Base-by-base conservation (phyloP, 2,888 invertebrate species). In the Aspidiotus destructor region DNA sequence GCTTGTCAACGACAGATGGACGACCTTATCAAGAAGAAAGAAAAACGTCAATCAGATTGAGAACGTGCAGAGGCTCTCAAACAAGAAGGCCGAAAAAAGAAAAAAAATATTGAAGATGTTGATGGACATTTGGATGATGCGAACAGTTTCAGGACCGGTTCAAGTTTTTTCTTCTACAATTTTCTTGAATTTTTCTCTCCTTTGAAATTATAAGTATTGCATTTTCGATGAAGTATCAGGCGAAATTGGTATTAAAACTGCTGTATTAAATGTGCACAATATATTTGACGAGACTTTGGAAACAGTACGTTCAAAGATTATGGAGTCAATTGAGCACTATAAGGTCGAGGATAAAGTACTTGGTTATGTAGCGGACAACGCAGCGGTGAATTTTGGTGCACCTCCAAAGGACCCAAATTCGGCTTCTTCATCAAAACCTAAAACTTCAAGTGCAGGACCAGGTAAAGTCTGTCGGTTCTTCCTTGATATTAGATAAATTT, bases 391-490 rank as follows among this genome's bases (percentile, higher is more conserved):
- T 62, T 72, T 72, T 65, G 70, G 70, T n/a, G n/a, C n/a, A n/a
- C n/a, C n/a, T n/a, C n/a, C n/a, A n/a, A n/a, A n/a, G n/a, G n/a
- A n/a, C n/a, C n/a, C n/a, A n/a, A n/a, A n/a, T n/a, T n/a, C n/a
- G n/a, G n/a, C n/a, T n/a, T n/a, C n/a, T n/a, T n/a, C n/a, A n/a
- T n/a, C n/a, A 52, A 64, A 71, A 8, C 62, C 48, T 10, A 16
- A 44, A 40, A 68, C 69, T 8, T 15, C 42, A 52, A 68, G 68
- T 17, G 74, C 74, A 70, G 65, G 73, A 17, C 75, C 71, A 61
- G 65, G 60, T 58, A 72, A 73, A 61, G n/a, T n/a, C n/a, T n/a
- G n/a, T n/a, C n/a, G n/a, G n/a, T n/a, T n/a, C n/a, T n/a, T n/a
- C n/a, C n/a, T n/a, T n/a, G n/a, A n/a, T n/a, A n/a, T n/a, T n/a